Evolutionary conservation across 2,113 vertebrate species (phyloP).

Genomic region (Sebastes fasciatus): DNA sequence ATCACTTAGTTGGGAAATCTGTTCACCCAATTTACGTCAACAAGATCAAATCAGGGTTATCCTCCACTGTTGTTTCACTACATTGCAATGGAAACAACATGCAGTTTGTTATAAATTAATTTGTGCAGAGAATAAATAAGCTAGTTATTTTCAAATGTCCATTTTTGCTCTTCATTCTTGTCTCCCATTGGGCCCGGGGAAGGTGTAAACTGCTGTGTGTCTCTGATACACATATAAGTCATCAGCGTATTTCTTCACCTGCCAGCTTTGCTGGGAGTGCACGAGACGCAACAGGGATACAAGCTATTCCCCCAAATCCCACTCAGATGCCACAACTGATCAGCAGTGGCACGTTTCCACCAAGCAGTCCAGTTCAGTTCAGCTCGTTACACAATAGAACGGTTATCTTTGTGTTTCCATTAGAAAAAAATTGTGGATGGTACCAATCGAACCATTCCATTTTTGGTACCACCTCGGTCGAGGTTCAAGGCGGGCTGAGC

Average conservation of each 20-base stretch:
- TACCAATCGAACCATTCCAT: too few relatives aligned
- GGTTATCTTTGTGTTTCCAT: too few relatives aligned
- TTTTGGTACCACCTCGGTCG: too few relatives aligned
- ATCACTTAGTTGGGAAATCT: background rate
- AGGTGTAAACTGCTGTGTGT: background rate
- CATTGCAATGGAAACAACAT: constrained; percentile 21
- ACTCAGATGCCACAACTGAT: background rate
- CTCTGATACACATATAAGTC: background rate
- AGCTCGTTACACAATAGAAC: too few relatives aligned
- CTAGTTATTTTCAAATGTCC: background rate
- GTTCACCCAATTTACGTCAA: background rate
- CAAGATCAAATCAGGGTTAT: background rate
- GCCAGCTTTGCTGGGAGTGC: too few relatives aligned
- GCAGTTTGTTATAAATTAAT: constrained; percentile 30
- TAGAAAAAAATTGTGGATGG: too few relatives aligned
- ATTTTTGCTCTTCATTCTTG: constrained; percentile 8
- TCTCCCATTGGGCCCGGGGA: background rate
- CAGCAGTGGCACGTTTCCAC: background rate
- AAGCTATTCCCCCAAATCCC: background rate
- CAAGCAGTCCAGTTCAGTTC: too few relatives aligned
- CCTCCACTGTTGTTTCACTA: background rate
- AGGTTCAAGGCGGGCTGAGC: too few relatives aligned
- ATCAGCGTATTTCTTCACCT: background rate
- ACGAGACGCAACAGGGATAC: constrained; percentile 4
- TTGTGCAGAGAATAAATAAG: constrained; percentile 9